Evolutionary conservation across 2,113 vertebrate genomes (phyloP), one percentile per base, ranked within the genome.

Genomic region (Brachypodius melanocephalos): DNA sequence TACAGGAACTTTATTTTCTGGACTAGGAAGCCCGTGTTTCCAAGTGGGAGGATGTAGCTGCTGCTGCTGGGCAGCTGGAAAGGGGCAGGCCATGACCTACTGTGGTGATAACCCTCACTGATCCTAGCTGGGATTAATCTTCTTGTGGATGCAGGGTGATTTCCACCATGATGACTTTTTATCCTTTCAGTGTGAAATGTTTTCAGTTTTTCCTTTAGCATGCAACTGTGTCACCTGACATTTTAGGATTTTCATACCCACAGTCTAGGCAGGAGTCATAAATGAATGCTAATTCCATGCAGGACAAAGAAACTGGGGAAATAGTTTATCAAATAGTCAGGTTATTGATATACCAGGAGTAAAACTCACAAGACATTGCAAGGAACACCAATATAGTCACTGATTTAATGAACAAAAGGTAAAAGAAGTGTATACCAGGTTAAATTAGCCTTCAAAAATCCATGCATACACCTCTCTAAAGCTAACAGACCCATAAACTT

Each of bases 71-170:
- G 18, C 20, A 3, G 7, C 62, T 80, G 46, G 12, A 12, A 84
- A 76, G 40, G 3, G 21, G 7, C 32, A 24, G 45, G 12, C 48
- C 49, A 14, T 46, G 45, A 46, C 65, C 32, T 81, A 18, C 40
- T 10, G 4, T 3, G 2, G 28, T 3, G 3, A 76, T 28, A 88
- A 73, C 5, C 10, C 45, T 52, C 0, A 0, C 34, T 68, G 63
- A 63, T 77, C 49, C 49, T 55, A 78, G 55, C 45, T 66, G 65
- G 26, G 42, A 74, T 66, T 52, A 55, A 65, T 62, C 20, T 77
- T 87, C 36, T 38, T 73, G 42, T 4, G 5, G 55, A 85, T 74
- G 52, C 5, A 16, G 67, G 40, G 25, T 46, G 9, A 12, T 49
- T 87, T 73, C 69, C 14, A 89, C 5, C 18, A 36, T 26, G 18